Percentiles rank a stretch among this genome's conserved stretches.
Evolutionary conservation across 2,797 vertebrate species (phyloP).

Genomic region (Euthynnus affinis): DNA sequence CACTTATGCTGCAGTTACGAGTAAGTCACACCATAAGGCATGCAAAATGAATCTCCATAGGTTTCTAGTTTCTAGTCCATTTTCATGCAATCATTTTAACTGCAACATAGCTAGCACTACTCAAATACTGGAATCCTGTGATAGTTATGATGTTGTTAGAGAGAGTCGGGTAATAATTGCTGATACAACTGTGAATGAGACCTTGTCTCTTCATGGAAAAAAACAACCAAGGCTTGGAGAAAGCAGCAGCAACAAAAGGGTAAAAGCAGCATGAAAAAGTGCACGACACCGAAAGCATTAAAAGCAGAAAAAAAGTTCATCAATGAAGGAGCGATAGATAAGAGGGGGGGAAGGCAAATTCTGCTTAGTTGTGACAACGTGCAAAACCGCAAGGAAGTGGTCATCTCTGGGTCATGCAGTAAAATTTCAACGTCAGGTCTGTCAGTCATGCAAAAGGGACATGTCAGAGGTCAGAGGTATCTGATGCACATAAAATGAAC

Average conservation of each 20-base stretch:
- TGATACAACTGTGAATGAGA: conserved; percentile 67
- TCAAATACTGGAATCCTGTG: neutral
- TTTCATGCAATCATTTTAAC: neutral
- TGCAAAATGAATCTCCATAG: conserved; percentile 5
- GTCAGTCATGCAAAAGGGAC: conserved; percentile 75
- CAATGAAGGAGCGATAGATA: conserved; percentile 77
- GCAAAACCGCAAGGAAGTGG: conserved; percentile 54
- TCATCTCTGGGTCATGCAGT: conserved; percentile 72
- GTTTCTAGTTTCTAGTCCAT: conserved; percentile 2
- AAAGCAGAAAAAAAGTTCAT: conserved; percentile 32
- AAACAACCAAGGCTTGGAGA: conserved; percentile 38
- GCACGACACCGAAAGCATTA: conserved; percentile 57
- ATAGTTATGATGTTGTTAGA: neutral
- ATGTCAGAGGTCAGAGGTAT: conserved; percentile 49
- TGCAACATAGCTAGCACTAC: neutral
- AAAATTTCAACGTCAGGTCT: conserved; percentile 47
- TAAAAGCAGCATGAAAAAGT: conserved; percentile 81
- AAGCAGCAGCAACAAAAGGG: conserved; percentile 63
- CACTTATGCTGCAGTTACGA: conserved; percentile 12
- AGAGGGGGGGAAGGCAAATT: conserved; percentile 67
- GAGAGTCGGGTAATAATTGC: neutral
- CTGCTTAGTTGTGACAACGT: conserved; percentile 51
- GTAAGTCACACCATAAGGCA: conserved; percentile 18
- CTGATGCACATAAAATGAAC: conserved; percentile 32
- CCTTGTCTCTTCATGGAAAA: conserved; percentile 49